Base-by-base conservation (phyloP, 2,113 vertebrate genomes). In the Pedetes capensis region DNA sequence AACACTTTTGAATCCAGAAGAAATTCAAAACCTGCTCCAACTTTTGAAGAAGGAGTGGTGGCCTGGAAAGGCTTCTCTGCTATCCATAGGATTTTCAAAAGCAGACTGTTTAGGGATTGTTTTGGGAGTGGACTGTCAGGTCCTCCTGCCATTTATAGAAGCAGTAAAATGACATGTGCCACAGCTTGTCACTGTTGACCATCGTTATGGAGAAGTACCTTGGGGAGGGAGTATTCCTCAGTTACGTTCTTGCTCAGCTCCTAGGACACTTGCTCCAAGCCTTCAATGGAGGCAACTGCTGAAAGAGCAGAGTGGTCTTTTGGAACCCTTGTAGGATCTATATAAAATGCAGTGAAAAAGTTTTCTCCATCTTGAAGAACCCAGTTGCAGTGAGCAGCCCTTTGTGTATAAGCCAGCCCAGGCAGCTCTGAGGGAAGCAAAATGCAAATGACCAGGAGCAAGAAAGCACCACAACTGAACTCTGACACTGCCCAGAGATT, bases 271-370 rank as follows among this genome's bases (percentile, higher is more conserved):
- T 63, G 68, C 37, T 88, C 61, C 63, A 88, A 42, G 18, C 14
- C 64, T n/a, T 80, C 42, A 53, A 14, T 47, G 37, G 32, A 93
- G 18, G 39, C 63, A 63, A 49, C 2, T 57, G 18, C 39, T 94
- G 2, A 42, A 82, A 80, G 34, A 63, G 1, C 53, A 78, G 55
- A 12, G 47, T 27, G 20, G 5, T 69, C 75, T 87, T 78, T 37
- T 37, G 44, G 18, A 82, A 68, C 81, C 34, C 32, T 37, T 34
- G 34, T 53, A 75, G 57, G 34, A 82, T 20, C 34, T 74, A 59
- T 0, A 0, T 18, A 63, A 66, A 12, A 34, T 32, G 4, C 20
- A 13, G 1, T 11, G 6, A 66, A 23, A 47, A 39, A 37, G n/a
- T 42, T 59, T 34, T 42, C 63, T 32, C 42, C 17, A 59, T 14